Evolutionary conservation across 2,113 vertebrate genomes (phyloP), one percentile per base, ranked within the genome.

Genomic region (Megaleporinus macrocephalus): DNA sequence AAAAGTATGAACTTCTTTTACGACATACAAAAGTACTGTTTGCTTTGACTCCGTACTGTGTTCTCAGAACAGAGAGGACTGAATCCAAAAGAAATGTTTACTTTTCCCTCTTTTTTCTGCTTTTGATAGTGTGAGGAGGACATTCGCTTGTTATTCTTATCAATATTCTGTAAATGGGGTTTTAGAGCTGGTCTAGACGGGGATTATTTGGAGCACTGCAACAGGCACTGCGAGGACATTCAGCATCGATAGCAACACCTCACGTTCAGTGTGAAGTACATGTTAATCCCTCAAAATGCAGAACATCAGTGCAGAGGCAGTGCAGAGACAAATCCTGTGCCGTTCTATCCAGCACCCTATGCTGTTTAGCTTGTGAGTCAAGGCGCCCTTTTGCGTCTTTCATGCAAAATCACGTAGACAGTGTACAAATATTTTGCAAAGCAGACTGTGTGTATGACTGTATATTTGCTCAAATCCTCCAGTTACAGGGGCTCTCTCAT

Each of bases 11-110:
- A 84, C 63, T 77, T 84, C 24, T 41, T 55, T 29, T 41, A 74
- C 18, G 61, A 79, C 63, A 80, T 82, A 4, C n/a, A 78, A 66
- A 85, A n/a, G 76, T n/a, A 44, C 62, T 82, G 83, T 86, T 89
- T 82, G 18, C 70, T 88, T 89, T 79, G 77, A 89, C 57, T 78
- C 79, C 29, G 44, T 77, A 74, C 49, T 55, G 51, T 79, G 57
- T 74, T 59, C 73, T 90, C 76, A 55, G 73, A 77, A 20, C 79
- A 51, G 26, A 44, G 63, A 57, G 61, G 65, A 78, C 13, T 41
- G 79, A 74, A 53, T 92, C 89, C 90, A 92, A 92, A 59, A 89
- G 74, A 87, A 90, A 93, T 91, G 89, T 92, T 92, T 91, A 81
- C 81, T 84, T 87, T 90, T 84, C 80, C 75, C 73, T 68, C 85